Evolutionary conservation across 2,888 invertebrate genomes (phyloP), one percentile per base, ranked within the genome.

Genomic region (Laspeyria flexula): DNA sequence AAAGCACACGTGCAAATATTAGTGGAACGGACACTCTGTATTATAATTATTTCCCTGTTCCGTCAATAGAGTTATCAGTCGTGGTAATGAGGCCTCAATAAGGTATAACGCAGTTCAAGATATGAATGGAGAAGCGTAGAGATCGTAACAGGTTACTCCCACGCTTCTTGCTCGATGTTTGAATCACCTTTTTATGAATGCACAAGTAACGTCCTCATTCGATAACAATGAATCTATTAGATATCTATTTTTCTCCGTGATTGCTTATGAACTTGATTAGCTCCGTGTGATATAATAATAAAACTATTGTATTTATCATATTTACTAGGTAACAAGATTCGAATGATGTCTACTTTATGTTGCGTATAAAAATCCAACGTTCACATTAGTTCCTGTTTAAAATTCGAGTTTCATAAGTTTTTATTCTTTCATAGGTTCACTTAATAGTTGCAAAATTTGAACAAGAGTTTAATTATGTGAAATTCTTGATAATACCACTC

Each of bases 111-210:
- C 43, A 57, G 40, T 55, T 61, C 43, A 35, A 58, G 35, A 51
- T 41, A 43, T 58, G 49, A 60, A 66, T 49, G 39, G 49, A 55
- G 51, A 56, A 42, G 49, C 54, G 44, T 55, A 43, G 50, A 55
- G 52, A 64, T 54, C 44, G 40, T 49, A 64, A 45, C 60, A 60
- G 51, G 63, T 60, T 63, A 52, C 55, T 69, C 69, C 71, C 62
- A 73, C 73, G 56, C 53, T 48, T 49, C 30, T 50, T 41, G 15
- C 10, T 47, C 15, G 31, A 4, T 45, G 55, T 50, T 60, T 54
- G 43, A 18, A 12, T 40, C 47, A 49, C 12, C 49, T 59, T 64
- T 7, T 52, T 48, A 25, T 25, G 15, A 31, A 34, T 15, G 37
- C 40, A 31, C 16, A 9, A 52, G 18, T 18, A 15, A 47, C 30